phyloP scores from a whole-genome alignment of 1,140 invertebrate genomes.

The Nephotettix cincticeps region DNA sequence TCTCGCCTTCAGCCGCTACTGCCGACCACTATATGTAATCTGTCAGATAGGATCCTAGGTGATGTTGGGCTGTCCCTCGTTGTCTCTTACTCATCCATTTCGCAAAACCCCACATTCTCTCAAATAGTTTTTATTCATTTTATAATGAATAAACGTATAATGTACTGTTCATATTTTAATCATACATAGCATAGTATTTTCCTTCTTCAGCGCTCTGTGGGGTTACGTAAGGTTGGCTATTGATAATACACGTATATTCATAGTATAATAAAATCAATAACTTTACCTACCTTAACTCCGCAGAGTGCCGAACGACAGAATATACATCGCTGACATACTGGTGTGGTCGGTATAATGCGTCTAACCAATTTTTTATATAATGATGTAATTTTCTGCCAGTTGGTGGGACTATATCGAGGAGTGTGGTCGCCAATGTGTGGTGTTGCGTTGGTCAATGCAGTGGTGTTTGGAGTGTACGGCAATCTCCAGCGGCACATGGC shows the following conservation, averaged over 20 bases:
- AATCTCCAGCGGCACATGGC: slow-evolving; percentile 63
- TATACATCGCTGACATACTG: too few species aligned
- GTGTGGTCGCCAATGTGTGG: slow-evolving; percentile 84
- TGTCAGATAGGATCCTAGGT: neutral
- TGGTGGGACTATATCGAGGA: slow-evolving; percentile 73
- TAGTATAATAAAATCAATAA: neutral
- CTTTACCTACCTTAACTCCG: neutral
- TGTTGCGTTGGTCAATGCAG: slow-evolving; percentile 83
- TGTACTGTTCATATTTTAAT: neutral
- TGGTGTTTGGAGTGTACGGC: slow-evolving; percentile 90
- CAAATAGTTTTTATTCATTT: too few species aligned
- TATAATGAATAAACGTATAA: neutral
- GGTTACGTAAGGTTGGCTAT: too few species aligned
- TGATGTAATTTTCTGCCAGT: too few species aligned
- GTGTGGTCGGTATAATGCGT: neutral
- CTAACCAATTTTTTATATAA: neutral
- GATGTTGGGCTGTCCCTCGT: too few species aligned
- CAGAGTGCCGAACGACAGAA: too few species aligned
- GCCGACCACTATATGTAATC: neutral
- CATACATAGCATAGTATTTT: neutral
- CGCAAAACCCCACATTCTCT: too few species aligned
- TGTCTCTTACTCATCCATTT: too few species aligned
- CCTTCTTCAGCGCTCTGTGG: neutral
- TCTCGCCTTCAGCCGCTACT: too few species aligned
- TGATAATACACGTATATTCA: too few species aligned